phyloP scores from a whole-genome alignment of 1,140 invertebrate genomes.

The Meteorus sp. region DNA sequence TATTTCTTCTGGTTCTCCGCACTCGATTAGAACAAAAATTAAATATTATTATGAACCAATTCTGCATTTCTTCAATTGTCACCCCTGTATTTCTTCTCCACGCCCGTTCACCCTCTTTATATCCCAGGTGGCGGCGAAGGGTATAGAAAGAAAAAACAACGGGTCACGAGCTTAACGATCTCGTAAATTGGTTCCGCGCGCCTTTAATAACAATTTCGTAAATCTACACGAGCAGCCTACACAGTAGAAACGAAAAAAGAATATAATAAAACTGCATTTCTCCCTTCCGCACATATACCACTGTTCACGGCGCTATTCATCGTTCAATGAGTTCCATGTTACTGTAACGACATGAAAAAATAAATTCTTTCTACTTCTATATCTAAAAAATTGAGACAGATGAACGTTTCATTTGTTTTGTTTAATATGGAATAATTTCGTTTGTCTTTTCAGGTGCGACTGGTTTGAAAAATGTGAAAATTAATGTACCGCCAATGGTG shows the following conservation, averaged over 20 bases:
- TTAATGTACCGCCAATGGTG: conserved; percentile 74
- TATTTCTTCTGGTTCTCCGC: too few relatives aligned
- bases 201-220: conserved; percentile 13
- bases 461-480: conserved; percentile 71
- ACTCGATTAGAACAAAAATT: too few relatives aligned
- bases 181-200: conserved; percentile 3
- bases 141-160: too few relatives aligned
- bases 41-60: too few relatives aligned
- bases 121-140: too few relatives aligned
- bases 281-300: too few relatives aligned
- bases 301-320: too few relatives aligned
- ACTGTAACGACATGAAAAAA: conserved; percentile 4
- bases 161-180: conserved; percentile 3
- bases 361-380: too few relatives aligned
- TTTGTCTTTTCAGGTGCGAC: conserved; percentile 65
- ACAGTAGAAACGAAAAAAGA: too few relatives aligned
- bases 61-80: not conserved
- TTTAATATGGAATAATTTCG: too few relatives aligned
- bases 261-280: too few relatives aligned
- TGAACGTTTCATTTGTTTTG: too few relatives aligned
- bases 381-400: not conserved
- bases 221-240: conserved; percentile 1
- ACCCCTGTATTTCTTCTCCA: not conserved
- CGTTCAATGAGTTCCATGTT: conserved; percentile 12
- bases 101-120: not conserved